Percentiles rank a stretch among this genome's conserved stretches.
Conservation (phyloP, 2,888 invertebrate genomes). For the Elmis aenea region DNA sequence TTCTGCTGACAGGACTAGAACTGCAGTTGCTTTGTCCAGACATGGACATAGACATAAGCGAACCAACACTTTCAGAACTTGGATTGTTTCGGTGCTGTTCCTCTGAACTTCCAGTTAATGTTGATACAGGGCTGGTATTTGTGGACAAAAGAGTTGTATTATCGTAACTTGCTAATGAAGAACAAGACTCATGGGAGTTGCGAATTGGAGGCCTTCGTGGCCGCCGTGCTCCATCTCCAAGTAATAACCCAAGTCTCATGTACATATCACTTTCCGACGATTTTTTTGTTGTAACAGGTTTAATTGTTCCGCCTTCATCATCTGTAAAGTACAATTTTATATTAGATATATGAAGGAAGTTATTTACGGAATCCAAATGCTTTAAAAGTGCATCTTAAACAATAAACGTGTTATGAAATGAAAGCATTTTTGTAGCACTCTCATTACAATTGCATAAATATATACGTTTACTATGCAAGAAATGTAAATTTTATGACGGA, state of each 20-base stretch:
- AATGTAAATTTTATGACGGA: no score
- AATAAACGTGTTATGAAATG: no score
- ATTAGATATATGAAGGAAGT: constrained; percentile 1
- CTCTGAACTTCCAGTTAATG: constrained; percentile 80
- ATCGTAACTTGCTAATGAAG: constrained; percentile 54
- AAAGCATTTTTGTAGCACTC: no score
- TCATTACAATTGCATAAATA: no score
- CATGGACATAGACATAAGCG: constrained; percentile 70
- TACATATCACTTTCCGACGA: constrained; percentile 73
- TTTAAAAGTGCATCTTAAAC: background rate
- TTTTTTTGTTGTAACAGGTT: constrained; percentile 52
- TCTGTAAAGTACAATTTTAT: no score
- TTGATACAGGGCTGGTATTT: constrained; percentile 86
- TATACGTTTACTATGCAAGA: no score
- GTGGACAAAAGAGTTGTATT: constrained; percentile 63
- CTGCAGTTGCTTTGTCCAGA: constrained; percentile 76
- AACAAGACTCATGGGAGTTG: constrained; percentile 48
- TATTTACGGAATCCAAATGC: background rate
- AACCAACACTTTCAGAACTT: constrained; percentile 66
- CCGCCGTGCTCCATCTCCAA: constrained; percentile 64
- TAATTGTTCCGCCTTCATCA: constrained; percentile 67
- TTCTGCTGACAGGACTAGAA: constrained; percentile 70
- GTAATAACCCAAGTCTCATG: constrained; percentile 74
- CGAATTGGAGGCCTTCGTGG: constrained; percentile 31
- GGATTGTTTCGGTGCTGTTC: constrained; percentile 55